These are phyloP conservation scores for human (Homo sapiens) DNA, from an alignment of 2,113 vertebrate genomes.

Conservation along the genomic window DNA sequence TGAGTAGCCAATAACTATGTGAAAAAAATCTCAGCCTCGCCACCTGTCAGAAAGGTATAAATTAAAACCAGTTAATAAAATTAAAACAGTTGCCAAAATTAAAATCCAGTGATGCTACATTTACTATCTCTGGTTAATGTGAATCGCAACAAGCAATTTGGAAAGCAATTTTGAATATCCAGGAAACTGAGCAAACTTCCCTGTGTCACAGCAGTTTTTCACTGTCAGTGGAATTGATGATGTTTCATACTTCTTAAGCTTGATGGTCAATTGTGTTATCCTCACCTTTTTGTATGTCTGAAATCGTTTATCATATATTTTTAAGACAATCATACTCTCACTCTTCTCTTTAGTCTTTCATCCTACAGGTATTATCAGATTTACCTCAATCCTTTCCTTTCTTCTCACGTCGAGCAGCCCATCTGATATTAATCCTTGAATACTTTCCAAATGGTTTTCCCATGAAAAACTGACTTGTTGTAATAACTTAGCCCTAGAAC, in stretches of 20 bases:
- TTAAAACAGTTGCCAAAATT: not conserved
- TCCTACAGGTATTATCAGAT: not conserved
- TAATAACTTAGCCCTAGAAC: not conserved
- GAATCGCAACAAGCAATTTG: not conserved
- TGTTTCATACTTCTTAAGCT: not conserved
- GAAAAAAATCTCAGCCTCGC: not conserved
- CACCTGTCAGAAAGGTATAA: not conserved
- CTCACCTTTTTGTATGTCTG: not conserved
- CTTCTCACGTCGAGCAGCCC: not conserved
- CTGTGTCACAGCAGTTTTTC: not conserved
- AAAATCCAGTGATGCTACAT: not conserved
- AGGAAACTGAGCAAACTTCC: not conserved
- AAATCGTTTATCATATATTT: not conserved
- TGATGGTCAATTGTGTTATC: not conserved
- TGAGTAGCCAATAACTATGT: not conserved
- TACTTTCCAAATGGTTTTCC: not conserved
- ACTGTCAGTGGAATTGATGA: accelerated
- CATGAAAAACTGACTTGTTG: not conserved
- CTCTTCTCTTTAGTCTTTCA: not conserved
- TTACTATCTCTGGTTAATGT: not conserved
- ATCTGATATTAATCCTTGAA: not conserved
- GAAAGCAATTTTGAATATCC: not conserved
- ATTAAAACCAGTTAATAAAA: not conserved
- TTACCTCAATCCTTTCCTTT: not conserved
- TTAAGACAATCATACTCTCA: not conserved